Evolutionary conservation across 1,140 invertebrate genomes (phyloP), one percentile per base, ranked within the genome.

Genomic region (Ctenoplectra terminalis): DNA sequence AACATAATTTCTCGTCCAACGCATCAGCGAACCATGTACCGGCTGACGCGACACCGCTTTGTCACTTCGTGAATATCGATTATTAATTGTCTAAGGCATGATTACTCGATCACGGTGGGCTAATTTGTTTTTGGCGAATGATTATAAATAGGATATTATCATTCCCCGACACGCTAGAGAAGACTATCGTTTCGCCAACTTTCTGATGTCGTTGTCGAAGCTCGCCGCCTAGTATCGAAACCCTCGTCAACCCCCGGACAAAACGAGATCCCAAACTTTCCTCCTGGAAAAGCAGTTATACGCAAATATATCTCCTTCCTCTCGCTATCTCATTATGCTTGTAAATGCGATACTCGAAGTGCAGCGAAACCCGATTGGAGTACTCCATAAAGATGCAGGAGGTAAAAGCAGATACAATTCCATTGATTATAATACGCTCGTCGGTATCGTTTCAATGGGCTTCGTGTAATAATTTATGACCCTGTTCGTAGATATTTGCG

Each of bases 81-180:
- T 73, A 81, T 74, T 81, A 72, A 79, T 79, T 50, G 77, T 79
- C 69, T 61, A 37, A 43, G 61, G 71, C 48, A 34, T 66, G 60
- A 74, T 81, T 58, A 81, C 37, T 60, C 29, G 71, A 64, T 66
- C 71, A 43, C 40, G 23, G 60, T 8, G 31, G 40, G 50, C 50
- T 81, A 81, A 81, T 81, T 63, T 64, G 61, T 54, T 74, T 74
- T 26, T 40, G 34, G 37, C 50, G 48, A 63, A 73, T 20, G 78
- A 81, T 56, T 81, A 81, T 81, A 81, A 81, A 81, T 81, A 75
- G 71, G 78, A 58, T 40, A 81, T 81, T 81, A 81, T 50, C 54
- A 50, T 69, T 77, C 26, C 3, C 3, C 7, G 5, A n/a, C 52
- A 20, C 4, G 1, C 37, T 31, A 34, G 6, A 63, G 11, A 20